These are phyloP conservation scores for Aselliscus stoliczkanus DNA, from an alignment of 2,797 vertebrate species.

Conservation along the genomic window DNA sequence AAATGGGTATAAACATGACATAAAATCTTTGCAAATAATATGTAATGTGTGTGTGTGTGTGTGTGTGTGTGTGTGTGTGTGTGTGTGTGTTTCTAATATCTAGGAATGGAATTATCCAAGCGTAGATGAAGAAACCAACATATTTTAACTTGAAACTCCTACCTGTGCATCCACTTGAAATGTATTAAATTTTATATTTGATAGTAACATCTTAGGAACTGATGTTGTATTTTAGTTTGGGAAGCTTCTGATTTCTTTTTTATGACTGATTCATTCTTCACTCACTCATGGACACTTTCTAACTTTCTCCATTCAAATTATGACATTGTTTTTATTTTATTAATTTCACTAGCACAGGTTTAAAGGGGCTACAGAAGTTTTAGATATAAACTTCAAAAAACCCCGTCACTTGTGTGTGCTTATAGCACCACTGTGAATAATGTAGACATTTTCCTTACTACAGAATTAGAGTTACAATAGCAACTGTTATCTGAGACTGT, in stretches of 20 bases:
- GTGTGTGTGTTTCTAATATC: neutral
- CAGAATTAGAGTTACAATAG: neutral
- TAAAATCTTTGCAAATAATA: neutral
- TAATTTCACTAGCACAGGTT: neutral
- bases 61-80: neutral
- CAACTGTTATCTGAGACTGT: neutral
- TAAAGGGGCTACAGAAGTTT: neutral
- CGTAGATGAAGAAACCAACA: neutral
- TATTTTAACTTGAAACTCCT: neutral
- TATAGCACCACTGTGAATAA: neutral
- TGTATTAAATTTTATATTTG: neutral
- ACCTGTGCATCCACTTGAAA: neutral
- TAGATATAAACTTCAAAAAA: neutral
- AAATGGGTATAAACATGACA: neutral
- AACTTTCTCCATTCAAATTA: neutral
- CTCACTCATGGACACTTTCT: neutral
- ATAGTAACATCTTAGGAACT: neutral
- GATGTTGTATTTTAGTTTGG: neutral
- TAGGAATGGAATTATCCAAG: neutral
- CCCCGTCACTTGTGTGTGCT: neutral
- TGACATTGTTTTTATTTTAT: neutral
- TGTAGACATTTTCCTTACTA: neutral
- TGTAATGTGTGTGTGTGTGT: neutral
- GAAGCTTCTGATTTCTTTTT: neutral
- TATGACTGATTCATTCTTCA: neutral